phyloP scores from a whole-genome alignment of 92 coral and sea anemone genomes.

The Meandrina meandrites region DNA sequence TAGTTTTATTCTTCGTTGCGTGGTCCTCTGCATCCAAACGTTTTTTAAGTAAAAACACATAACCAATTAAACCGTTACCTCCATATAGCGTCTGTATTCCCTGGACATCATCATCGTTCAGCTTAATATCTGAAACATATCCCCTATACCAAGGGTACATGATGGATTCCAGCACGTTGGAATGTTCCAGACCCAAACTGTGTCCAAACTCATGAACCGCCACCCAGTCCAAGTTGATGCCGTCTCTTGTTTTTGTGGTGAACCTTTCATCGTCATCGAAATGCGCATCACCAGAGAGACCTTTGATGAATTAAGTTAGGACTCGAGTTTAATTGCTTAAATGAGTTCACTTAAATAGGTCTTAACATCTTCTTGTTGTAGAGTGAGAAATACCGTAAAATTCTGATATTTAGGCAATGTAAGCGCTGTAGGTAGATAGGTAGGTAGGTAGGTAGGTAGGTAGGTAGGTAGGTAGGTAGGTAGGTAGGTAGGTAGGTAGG shows the following conservation, averaged over 20 bases:
- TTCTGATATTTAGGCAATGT: too few species aligned
- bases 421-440: too few species aligned
- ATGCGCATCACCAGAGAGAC: slow-evolving; percentile 75
- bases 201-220: slow-evolving; percentile 88
- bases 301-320: slow-evolving; percentile 9
- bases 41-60: background rate
- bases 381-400: too few species aligned
- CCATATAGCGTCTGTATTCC: slow-evolving; percentile 69
- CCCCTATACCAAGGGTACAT: slow-evolving; percentile 91
- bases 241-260: slow-evolving; percentile 47
- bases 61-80: slow-evolving; percentile 33
- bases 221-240: slow-evolving; percentile 87
- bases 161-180: slow-evolving; percentile 65
- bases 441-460: too few species aligned
- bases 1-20: too few species aligned
- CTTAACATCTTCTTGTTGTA: too few species aligned
- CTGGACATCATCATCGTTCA: slow-evolving; percentile 64
- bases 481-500: too few species aligned
- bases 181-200: slow-evolving; percentile 81
- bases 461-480: too few species aligned
- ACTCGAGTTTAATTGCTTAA: too few species aligned
- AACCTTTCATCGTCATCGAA: slow-evolving; percentile 68
- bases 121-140: slow-evolving; percentile 53
- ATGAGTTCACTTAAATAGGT: too few species aligned
- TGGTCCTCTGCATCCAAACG: too few species aligned